A percentile compares a stretch with the other conserved stretches of the same genome.
These are phyloP conservation scores for Amphibalanus amphitrite DNA, from an alignment of 1,140 invertebrate species.

Conservation along the genomic window DNA sequence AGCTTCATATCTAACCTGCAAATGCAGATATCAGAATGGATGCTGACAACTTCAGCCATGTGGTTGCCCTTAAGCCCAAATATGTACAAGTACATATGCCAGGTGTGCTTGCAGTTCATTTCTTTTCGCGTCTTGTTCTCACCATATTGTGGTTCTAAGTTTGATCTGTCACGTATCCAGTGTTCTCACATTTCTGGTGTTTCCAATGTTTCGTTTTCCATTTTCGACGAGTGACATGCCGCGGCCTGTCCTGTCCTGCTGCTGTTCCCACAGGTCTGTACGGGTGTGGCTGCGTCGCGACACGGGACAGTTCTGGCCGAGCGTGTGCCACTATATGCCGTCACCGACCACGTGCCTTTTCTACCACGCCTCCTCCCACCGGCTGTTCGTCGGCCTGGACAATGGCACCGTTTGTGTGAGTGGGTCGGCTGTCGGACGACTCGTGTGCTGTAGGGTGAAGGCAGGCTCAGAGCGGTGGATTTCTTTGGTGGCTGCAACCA, in stretches of 20 bases:
- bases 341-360: conserved; percentile 64
- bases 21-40: too few species aligned
- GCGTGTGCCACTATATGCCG: conserved; percentile 92
- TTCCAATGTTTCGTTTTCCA: background rate
- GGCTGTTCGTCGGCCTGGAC: conserved; percentile 86
- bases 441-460: too few species aligned
- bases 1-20: too few species aligned
- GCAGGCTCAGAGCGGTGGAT: too few species aligned
- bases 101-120: background rate
- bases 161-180: background rate
- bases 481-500: too few species aligned
- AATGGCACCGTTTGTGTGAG: conserved; percentile 70
- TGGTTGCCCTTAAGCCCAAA: too few species aligned
- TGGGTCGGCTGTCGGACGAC: conserved; percentile 13
- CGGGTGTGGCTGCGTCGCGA: conserved; percentile 93
- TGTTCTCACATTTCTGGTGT: background rate
- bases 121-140: background rate
- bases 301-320: conserved; percentile 98
- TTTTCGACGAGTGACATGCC: background rate
- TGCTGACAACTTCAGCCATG: too few species aligned
- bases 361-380: conserved; percentile 62
- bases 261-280: conserved; percentile 54
- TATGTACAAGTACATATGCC: background rate
- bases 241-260: conserved; percentile 10
- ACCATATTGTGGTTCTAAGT: background rate